Percentiles rank a stretch among this genome's conserved stretches.
phyloP scores from a whole-genome alignment of 2,113 vertebrate genomes.

The Trinectes maculatus region DNA sequence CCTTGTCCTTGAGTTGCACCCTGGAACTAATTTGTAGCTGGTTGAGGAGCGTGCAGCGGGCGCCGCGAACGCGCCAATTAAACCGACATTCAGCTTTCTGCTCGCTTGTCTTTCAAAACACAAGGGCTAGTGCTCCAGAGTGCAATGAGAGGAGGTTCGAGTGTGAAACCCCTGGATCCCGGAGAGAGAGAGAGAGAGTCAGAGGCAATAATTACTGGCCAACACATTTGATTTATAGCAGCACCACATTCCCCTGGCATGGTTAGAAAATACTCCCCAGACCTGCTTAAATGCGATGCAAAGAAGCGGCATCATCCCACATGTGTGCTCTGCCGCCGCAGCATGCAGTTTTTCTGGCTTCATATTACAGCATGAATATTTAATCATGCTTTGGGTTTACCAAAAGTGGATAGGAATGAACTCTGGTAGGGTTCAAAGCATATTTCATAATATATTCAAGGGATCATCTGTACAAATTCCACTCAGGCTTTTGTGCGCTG shows the following conservation, averaged over 20 bases:
- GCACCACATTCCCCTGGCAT: constrained; percentile 33
- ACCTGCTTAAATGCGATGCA: constrained; percentile 31
- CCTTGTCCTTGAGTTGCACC: constrained; percentile 69
- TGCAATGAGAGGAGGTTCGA: constrained; percentile 51
- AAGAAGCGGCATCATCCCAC: constrained; percentile 34
- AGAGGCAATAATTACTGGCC: constrained; percentile 67
- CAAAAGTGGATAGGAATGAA: constrained; percentile 4
- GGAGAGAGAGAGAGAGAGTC: constrained; percentile 53
- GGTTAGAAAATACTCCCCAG: constrained; percentile 57
- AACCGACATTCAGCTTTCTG: constrained; percentile 67
- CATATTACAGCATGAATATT: constrained; percentile 31
- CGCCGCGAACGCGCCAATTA: constrained; percentile 72
- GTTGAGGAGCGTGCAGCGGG: constrained; percentile 29
- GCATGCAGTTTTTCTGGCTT: constrained; percentile 11
- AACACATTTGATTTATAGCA: constrained; percentile 64
- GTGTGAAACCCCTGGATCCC: constrained; percentile 63
- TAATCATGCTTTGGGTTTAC: constrained; percentile 9
- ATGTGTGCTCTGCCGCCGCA: neutral
- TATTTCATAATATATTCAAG: constrained; percentile 6
- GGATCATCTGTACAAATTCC: neutral
- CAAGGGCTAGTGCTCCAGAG: constrained; percentile 26
- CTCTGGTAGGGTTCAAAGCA: neutral
- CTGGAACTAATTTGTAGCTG: constrained; percentile 71
- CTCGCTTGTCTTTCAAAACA: constrained; percentile 70
- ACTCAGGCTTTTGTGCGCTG: neutral